Evolutionary conservation across 2,797 vertebrate genomes (phyloP), one percentile per base, ranked within the genome.

Genomic region (Tiaroga cobitis): DNA sequence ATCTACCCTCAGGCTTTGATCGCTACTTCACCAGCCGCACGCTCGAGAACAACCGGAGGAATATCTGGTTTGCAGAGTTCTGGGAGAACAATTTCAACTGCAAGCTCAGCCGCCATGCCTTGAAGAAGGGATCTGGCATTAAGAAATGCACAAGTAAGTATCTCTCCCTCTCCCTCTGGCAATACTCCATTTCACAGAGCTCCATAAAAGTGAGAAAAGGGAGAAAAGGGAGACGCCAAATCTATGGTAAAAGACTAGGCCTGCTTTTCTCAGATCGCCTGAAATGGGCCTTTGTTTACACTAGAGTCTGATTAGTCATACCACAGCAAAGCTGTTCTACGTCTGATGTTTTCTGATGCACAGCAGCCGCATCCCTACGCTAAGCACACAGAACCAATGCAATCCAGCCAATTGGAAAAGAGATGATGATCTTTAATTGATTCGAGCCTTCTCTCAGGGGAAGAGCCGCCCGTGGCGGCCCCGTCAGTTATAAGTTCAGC

Each of bases 11-110:
- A 99, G 98, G 97, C 89, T 99, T 99, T 92, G 98, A 99, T 93
- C 97, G 97, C 89, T 99, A 99, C 94, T 99, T 99, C 95, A 97
- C 96, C 94, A 98, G 97, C 92, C 96, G 98, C 88, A 99, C 97
- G 0, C 92, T 99, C 94, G 98, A 99, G 92, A 99, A 99, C 95
- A 99, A 99, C 95, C 96, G 98, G 91, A 94, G 98, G 63, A 99
- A 99, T 94, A 99, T 99, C 91, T 99, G 98, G 98, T 99, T 99
- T 82, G 98, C 98, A 0, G 98, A 99, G 92, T 99, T 99, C 90
- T 99, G 98, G 98, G 98, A 99, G 91, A 98, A 99, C 86, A 99
- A 99, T 90, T 99, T 99, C 94, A 97, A 95, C 90, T 99, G 98
- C 96, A 99, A 98, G 92, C 95, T 99, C 91, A 99, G 97, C 93